These are phyloP conservation scores for Pteruthius melanotis DNA, from an alignment of 2,113 vertebrate species.

Conservation along the genomic window DNA sequence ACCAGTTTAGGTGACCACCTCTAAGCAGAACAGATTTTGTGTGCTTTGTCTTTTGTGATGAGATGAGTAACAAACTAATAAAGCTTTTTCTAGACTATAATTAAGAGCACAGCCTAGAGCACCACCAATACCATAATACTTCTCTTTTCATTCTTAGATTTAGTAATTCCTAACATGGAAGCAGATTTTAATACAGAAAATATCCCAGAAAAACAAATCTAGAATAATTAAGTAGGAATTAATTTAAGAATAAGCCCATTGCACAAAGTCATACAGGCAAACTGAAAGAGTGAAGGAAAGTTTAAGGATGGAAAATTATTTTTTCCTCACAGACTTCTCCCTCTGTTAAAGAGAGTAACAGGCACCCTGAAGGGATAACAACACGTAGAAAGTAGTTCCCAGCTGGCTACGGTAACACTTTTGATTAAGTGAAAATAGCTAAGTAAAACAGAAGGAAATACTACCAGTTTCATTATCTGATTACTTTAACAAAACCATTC, in stretches of 20 bases:
- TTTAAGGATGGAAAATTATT: neutral
- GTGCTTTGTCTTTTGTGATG: neutral
- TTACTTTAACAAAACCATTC: neutral
- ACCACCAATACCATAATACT: neutral
- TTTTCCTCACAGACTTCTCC: neutral
- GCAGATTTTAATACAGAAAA: neutral
- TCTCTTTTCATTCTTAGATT: neutral
- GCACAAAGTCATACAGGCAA: neutral
- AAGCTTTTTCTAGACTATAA: neutral
- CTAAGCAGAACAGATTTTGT: neutral
- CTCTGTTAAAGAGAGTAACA: neutral
- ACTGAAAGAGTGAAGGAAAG: neutral
- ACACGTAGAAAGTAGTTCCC: neutral
- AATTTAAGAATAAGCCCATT: neutral
- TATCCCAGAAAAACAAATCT: neutral
- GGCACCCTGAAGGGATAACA: neutral
- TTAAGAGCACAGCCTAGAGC: neutral
- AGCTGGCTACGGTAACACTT: neutral
- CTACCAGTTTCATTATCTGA: neutral
- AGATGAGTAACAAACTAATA: neutral
- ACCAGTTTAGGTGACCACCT: neutral
- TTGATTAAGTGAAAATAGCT: neutral
- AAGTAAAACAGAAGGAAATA: neutral
- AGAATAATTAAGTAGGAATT: neutral
- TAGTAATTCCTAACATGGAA: neutral